A percentile compares a stretch with the other conserved stretches of the same genome.
Evolutionary conservation across 2,797 vertebrate species (phyloP).

Genomic region (Falco columbarius): DNA sequence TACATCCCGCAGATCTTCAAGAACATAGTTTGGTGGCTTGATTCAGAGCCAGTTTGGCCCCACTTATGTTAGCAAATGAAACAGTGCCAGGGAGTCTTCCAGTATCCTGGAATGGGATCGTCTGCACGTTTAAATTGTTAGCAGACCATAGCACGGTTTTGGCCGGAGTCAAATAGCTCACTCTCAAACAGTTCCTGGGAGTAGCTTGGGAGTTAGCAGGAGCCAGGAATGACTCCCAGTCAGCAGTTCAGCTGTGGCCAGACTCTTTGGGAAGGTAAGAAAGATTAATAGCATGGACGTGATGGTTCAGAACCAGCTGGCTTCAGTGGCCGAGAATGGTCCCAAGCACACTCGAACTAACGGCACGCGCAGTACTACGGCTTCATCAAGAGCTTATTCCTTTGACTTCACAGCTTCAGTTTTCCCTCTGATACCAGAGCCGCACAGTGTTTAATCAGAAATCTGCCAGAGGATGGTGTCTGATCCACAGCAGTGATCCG

Average conservation of each 20-base stretch:
- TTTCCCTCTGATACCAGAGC: not conserved
- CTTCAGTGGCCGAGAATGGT: not conserved
- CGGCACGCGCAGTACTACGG: accelerated
- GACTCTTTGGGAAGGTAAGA: not conserved
- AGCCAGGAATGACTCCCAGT: not conserved
- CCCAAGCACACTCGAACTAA: not conserved
- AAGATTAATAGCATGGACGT: not conserved
- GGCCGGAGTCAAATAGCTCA: not conserved
- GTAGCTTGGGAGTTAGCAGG: not conserved
- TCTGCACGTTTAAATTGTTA: not conserved
- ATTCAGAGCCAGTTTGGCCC: not conserved
- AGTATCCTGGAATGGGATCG: not conserved
- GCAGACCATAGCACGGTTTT: not conserved
- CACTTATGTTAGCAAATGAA: not conserved
- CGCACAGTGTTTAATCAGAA: accelerated
- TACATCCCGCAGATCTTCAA: not conserved
- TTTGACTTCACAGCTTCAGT: not conserved
- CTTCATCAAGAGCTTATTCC: not conserved
- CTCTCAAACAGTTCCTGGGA: not conserved
- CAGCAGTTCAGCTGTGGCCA: not conserved
- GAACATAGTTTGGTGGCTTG: not conserved
- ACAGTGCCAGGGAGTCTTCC: not conserved
- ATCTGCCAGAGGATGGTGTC: not conserved
- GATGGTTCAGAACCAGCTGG: not conserved
- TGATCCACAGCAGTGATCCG: not conserved